Base-by-base conservation (phyloP, 2,888 invertebrate species). In the Hydroisotoma schaefferi region DNA sequence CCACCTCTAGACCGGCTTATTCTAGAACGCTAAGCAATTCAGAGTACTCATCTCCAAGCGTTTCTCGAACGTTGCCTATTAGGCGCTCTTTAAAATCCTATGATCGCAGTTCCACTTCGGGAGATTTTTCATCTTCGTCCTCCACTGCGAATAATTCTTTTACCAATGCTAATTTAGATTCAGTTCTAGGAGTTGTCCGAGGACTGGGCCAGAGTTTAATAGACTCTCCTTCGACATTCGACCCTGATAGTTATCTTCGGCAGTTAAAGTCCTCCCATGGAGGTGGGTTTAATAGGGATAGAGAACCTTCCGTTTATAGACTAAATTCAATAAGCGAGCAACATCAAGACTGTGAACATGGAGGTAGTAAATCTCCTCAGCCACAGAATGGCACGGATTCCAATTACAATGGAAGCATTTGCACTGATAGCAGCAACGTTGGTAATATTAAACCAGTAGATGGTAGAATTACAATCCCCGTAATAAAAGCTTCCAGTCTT, bases 1-100 rank as follows among this genome's bases (percentile, higher is more conserved):
- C 43, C 12, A n/a, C 18, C 18, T 26, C 26, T 6, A 3, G 52
- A 18, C 53, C 65, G 27, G 26, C 62, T n/a, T 70, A 68, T 52
- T 29, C 55, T 2, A 29, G 70, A 12, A 65, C 70, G 27, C 40
- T 68, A 54, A 68, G 68, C 46, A 65, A 67, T 38, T 38, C 55
- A 3, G 68, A 70, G n/a, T 68, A 56, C 33, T 22, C 47, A 1
- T 55, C 56, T 5, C 47, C 63, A 25, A 37, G 28, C 37, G 38
- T 46, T 18, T 65, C 57, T 15, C 48, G 63, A 25, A 68, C 68
- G 1, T 47, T 68, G 12, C 68, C 68, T 1, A 57, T 68, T 22
- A 57, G 70, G 18, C 51, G 70, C 10, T 67, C 70, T 8, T 38
- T 68, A 1, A 68, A 67, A 40, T 60, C 61, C 18, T 70, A 63